These are phyloP conservation scores for Sinosuthora webbiana DNA, from an alignment of 2,113 vertebrate genomes.

Conservation along the genomic window DNA sequence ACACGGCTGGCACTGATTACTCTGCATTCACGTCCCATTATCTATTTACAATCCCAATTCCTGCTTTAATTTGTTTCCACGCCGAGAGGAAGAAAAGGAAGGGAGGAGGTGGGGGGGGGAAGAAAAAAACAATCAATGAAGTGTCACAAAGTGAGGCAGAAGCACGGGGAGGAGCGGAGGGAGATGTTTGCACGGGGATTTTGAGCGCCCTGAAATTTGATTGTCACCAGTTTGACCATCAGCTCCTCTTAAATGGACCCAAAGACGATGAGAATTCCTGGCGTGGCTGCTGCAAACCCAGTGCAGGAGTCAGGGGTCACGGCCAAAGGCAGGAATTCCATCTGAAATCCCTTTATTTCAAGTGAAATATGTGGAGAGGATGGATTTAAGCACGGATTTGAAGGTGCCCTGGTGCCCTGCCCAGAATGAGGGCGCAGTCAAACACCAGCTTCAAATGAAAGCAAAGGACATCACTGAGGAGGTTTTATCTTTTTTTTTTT, in stretches of 20 bases:
- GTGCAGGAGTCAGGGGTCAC: not conserved
- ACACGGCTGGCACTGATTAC: slow-evolving; percentile 15
- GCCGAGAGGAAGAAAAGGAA: not conserved
- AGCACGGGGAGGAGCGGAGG: not conserved
- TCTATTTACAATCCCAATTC: slow-evolving; percentile 57
- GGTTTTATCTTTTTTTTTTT: not conserved
- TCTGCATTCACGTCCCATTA: slow-evolving; percentile 42
- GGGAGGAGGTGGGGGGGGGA: accelerated
- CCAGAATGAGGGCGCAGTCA: not conserved
- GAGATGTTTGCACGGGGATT: not conserved
- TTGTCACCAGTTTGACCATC: not conserved
- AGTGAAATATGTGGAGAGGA: not conserved
- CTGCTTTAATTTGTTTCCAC: slow-evolving; percentile 18
- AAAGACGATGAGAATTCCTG: accelerated
- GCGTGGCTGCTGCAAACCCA: not conserved
- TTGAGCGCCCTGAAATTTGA: not conserved
- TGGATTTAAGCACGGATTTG: not conserved
- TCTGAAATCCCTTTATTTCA: not conserved
- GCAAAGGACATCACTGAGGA: not conserved
- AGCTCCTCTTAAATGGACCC: not conserved
- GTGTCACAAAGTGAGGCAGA: not conserved
- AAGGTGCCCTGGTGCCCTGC: not conserved
- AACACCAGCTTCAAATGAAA: not conserved
- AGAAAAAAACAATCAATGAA: not conserved
- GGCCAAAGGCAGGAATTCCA: not conserved